Evolutionary conservation across 2,797 vertebrate species (phyloP), one percentile per base, ranked within the genome.

Genomic region (Molossus alvarezi): DNA sequence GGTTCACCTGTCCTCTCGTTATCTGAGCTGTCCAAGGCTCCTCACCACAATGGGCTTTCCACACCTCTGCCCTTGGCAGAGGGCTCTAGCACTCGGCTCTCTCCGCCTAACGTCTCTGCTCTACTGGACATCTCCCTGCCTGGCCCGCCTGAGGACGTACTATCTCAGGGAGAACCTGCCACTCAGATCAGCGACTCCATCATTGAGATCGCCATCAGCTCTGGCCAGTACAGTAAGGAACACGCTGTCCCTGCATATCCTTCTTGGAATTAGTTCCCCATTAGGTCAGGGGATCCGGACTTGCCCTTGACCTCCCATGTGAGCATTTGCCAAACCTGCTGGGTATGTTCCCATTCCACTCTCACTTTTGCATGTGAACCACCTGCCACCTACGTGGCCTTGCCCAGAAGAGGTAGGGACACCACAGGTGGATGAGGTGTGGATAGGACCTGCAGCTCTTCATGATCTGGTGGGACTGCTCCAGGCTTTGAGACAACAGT

Each of bases 201-300:
- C 98, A 99, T 99, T 1, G 99, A 99, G 98, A 99, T 99, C 1
- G 99, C 99, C 95, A 99, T 99, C 98, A 99, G 99, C 98, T 99
- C 99, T 9, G 99, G 99, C 82, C 99, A 99, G 93, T 99, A 99
- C 17, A 99, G 99, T 99, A 96, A 91, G 98, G 60, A 33, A 4
- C 45, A 7, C 8, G 86, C 25, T 2, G 1, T 21, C 29, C 17
- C 51, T 55, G 1, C 27, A 21, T 55, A 2, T 27, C 81, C n/a
- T 55, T 77, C 2, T 60, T 27, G 33, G 37, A 17, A 9, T 12
- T 23, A 4, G 21, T 53, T 80, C 14, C 45, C 53, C 9, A 1
- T 73, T 41, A 76, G 27, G 62, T 65, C 18, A 3, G 9, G 57
- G 20, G 21, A 62, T 8, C 33, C 13, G 12, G 27, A 33, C 37